Base-by-base conservation (phyloP, 2,888 invertebrate species). In the Coelogynopora nodosa region DNA sequence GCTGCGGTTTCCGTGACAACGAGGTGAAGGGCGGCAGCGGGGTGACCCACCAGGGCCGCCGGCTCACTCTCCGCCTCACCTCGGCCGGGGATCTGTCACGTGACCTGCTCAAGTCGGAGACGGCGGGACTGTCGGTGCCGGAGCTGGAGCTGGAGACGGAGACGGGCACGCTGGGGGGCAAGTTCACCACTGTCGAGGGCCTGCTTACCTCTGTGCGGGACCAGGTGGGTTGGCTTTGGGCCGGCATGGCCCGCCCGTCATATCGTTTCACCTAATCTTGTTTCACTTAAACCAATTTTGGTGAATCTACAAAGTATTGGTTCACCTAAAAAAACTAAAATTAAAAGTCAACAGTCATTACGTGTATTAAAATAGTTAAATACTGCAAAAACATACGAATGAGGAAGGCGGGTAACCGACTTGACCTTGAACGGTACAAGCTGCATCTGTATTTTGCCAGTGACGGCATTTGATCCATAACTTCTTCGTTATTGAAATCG, bases 131-230 rank as follows among this genome's bases (percentile, higher is more conserved):
- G 89, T 90, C 92, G 67, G 95, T 97, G 89, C 98, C 98, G 0
- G 96, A 98, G 92, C 90, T 99, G 86, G 96, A 97, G 0, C 92
- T 98, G 89, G 95, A 95, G 90, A 89, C 91, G 81, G 95, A 95
- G 87, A 96, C 96, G 0, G 94, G 94, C 1, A 95, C 97, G 0
- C 92, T 98, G 27, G 95, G 96, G 0, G 97, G 98, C 0, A 94
- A 97, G 85, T 99, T 98, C 92, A 96, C 97, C 0, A 99, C 99
- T 0, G 94, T 98, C 0, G 98, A 99, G 93, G 98, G 98, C 0
- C 92, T 97, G 26, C 91, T 97, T 67, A 90, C 92, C 0, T 95
- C 96, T 26, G 94, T 97, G 30, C 94, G 94, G 88, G 95, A 95
- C 0, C 91, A 92, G 90, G 91, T 92, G 87, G 23, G 31, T 23